These are phyloP conservation scores for Alces alces DNA, from an alignment of 2,113 vertebrate species.

Conservation along the genomic window DNA sequence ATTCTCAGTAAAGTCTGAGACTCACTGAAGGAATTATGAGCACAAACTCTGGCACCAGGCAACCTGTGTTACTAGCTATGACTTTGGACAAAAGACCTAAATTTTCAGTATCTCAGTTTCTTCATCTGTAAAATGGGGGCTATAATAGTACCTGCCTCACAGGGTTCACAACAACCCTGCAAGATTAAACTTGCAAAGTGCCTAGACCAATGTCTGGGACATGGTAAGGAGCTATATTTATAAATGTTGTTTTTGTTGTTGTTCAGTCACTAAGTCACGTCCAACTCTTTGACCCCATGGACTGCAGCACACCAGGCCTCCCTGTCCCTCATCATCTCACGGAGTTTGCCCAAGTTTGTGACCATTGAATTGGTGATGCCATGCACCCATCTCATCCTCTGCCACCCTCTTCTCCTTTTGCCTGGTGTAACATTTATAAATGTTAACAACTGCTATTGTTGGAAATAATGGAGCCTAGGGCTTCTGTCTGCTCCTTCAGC, in stretches of 20 bases:
- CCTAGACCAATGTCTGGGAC: neutral
- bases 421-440: neutral
- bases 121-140: neutral
- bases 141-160: neutral
- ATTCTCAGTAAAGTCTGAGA: neutral
- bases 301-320: neutral
- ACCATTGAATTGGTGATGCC: neutral
- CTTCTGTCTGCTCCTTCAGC: neutral
- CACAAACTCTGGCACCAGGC: neutral
- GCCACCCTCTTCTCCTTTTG: neutral
- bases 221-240: neutral
- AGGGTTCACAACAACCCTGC: neutral
- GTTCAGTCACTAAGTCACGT: neutral
- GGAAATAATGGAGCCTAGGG: neutral
- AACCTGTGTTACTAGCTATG: neutral
- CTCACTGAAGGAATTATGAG: neutral
- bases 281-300: neutral
- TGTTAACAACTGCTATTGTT: neutral
- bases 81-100: neutral
- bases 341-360: neutral
- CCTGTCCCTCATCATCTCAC: neutral
- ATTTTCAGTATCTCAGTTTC: neutral
- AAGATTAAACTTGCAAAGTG: slow-evolving; percentile 15
- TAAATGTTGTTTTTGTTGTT: neutral
- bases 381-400: neutral